Evolutionary conservation across 2,888 invertebrate genomes (phyloP).

Genomic region (Synergus japonicus): DNA sequence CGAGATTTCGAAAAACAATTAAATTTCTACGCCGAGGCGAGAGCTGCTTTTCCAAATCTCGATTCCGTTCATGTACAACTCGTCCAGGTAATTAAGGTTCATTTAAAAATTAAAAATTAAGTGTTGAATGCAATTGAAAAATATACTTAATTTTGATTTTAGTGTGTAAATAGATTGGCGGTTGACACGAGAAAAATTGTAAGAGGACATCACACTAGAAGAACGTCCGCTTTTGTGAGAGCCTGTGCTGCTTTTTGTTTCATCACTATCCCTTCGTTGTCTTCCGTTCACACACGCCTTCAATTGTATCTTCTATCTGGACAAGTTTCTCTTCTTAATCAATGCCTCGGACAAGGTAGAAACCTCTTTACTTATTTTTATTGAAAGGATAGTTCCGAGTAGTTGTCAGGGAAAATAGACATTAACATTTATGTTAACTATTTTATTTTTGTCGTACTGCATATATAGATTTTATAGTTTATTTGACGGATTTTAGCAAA

Average conservation of each 20-base stretch:
- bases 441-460: too few species aligned
- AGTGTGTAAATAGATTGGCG: slow-evolving; percentile 90
- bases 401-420: too few species aligned
- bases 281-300: slow-evolving; percentile 86
- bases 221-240: slow-evolving; percentile 91
- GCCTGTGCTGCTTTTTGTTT: slow-evolving; percentile 97
- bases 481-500: too few species aligned
- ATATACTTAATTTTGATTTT: slow-evolving; percentile 57
- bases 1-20: slow-evolving; percentile 94
- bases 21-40: slow-evolving; percentile 94
- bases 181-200: slow-evolving; percentile 84
- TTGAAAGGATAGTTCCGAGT: slow-evolving; percentile 16
- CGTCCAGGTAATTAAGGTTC: slow-evolving; percentile 84
- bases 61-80: slow-evolving; percentile 91
- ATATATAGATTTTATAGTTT: too few species aligned
- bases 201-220: slow-evolving; percentile 86
- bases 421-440: too few species aligned
- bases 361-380: slow-evolving; percentile 26
- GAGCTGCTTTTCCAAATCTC: slow-evolving; percentile 93
- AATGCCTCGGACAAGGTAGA: slow-evolving; percentile 93
- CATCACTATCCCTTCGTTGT: slow-evolving; percentile 97
- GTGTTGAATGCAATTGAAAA: slow-evolving; percentile 16
- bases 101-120: background rate
- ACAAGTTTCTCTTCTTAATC: slow-evolving; percentile 92
- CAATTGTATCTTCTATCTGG: slow-evolving; percentile 93